These are phyloP conservation scores for Muscicapa comitata DNA, from an alignment of 2,797 vertebrate genomes.

Conservation along the genomic window DNA sequence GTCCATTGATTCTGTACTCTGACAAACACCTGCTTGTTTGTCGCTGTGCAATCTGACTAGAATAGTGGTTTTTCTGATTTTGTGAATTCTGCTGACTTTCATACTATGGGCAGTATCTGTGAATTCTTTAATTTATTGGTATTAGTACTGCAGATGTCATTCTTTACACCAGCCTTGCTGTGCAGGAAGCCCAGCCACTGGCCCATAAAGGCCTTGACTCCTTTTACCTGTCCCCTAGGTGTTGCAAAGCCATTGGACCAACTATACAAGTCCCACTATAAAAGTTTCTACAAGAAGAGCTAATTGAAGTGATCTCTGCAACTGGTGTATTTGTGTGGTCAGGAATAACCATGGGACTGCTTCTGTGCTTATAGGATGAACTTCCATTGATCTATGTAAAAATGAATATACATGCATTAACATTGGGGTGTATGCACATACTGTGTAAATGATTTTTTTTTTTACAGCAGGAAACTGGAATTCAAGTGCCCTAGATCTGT, in stretches of 20 bases:
- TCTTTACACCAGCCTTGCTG: slow-evolving; percentile 17
- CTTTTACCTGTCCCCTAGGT: slow-evolving; percentile 16
- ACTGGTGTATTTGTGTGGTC: slow-evolving; percentile 64
- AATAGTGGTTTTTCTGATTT: not conserved
- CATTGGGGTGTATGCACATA: slow-evolving; percentile 34
- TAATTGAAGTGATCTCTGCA: slow-evolving; percentile 42
- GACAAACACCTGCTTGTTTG: slow-evolving; percentile 39
- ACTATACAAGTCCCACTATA: slow-evolving; percentile 56
- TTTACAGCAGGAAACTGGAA: not conserved
- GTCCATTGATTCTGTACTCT: not conserved
- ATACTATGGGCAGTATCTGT: not conserved
- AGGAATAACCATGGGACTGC: slow-evolving; percentile 54
- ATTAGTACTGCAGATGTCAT: slow-evolving; percentile 35
- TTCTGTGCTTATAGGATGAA: slow-evolving; percentile 70
- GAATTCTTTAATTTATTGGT: slow-evolving; percentile 58
- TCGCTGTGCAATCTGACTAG: not conserved
- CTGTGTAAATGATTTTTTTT: not conserved
- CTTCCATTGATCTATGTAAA: slow-evolving; percentile 69
- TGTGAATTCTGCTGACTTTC: not conserved
- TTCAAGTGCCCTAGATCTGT: not conserved
- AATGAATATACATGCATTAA: slow-evolving; percentile 76
- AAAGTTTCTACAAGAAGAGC: slow-evolving; percentile 41
- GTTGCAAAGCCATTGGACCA: slow-evolving; percentile 68
- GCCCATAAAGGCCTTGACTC: not conserved
- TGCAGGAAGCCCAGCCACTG: not conserved